A percentile compares a stretch with the other conserved stretches of the same genome.
These are phyloP conservation scores for Dryobates pubescens DNA, from an alignment of 2,797 vertebrate species.

Conservation along the genomic window DNA sequence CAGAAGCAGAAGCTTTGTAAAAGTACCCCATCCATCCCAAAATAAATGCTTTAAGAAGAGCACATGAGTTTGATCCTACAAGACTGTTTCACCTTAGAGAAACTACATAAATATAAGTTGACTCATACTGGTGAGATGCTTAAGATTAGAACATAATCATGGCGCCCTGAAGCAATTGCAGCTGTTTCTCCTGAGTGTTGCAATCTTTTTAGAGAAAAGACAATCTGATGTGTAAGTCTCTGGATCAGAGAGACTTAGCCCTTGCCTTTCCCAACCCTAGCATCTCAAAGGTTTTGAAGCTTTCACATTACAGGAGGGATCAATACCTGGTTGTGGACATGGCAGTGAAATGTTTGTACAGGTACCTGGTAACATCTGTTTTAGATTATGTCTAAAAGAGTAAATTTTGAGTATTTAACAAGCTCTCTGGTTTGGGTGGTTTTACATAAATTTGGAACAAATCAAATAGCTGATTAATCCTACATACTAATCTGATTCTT, in stretches of 20 bases:
- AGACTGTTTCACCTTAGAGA: not conserved
- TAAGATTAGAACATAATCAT: not conserved
- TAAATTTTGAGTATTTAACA: not conserved
- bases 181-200: not conserved
- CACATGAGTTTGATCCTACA: not conserved
- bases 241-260: not conserved
- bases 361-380: not conserved
- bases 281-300: not conserved
- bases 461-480: not conserved
- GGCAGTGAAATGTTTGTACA: not conserved
- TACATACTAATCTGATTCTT: not conserved
- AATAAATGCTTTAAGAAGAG: not conserved
- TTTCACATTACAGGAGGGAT: not conserved
- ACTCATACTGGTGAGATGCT: not conserved
- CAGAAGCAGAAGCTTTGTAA: not conserved
- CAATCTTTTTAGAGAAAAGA: not conserved
- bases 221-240: not conserved
- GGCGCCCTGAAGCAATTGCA: not conserved
- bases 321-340: not conserved
- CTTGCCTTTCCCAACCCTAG: not conserved
- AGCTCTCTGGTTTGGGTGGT: not conserved
- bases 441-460: not conserved
- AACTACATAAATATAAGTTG: not conserved
- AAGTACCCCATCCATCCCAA: not conserved
- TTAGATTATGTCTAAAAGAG: not conserved